A percentile compares a stretch with the other conserved stretches of the same genome.
phyloP scores from a whole-genome alignment of 2,113 vertebrate genomes.

The Chitala chitala region DNA sequence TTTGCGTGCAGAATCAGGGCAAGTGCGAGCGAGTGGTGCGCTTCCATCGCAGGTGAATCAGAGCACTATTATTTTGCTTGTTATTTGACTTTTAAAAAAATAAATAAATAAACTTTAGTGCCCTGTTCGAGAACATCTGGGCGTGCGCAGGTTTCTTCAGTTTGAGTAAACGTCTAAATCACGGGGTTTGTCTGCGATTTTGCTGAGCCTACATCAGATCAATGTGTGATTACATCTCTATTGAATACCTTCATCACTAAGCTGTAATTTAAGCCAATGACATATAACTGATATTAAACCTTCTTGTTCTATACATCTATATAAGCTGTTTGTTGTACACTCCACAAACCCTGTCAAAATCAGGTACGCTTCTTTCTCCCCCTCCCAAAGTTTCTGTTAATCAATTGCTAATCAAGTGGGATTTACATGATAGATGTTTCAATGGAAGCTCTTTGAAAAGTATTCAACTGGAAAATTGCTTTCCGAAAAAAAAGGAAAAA shows the following conservation, averaged over 20 bases:
- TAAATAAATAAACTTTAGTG: no score
- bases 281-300: conserved; percentile 18
- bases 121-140: conserved; percentile 11
- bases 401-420: conserved; percentile 9
- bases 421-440: conserved; percentile 6
- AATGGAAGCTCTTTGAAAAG: neutral
- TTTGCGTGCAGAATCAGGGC: no score
- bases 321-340: conserved; percentile 16
- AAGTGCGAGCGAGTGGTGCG: no score
- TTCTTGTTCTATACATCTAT: neutral
- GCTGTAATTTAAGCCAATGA: conserved; percentile 17
- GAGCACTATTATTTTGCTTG: no score
- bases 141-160: neutral
- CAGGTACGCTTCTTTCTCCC: neutral
- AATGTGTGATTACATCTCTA: neutral
- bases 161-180: neutral
- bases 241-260: conserved; percentile 9
- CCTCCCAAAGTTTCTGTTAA: neutral
- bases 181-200: neutral
- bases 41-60: no score
- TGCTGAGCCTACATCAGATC: conserved; percentile 3
- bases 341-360: conserved; percentile 14
- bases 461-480: conserved; percentile 23
- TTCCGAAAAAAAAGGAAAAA: conserved; percentile 12
- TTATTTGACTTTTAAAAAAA: no score